Base-by-base conservation (phyloP, 2,888 invertebrate species). In the Trisateles emortualis region DNA sequence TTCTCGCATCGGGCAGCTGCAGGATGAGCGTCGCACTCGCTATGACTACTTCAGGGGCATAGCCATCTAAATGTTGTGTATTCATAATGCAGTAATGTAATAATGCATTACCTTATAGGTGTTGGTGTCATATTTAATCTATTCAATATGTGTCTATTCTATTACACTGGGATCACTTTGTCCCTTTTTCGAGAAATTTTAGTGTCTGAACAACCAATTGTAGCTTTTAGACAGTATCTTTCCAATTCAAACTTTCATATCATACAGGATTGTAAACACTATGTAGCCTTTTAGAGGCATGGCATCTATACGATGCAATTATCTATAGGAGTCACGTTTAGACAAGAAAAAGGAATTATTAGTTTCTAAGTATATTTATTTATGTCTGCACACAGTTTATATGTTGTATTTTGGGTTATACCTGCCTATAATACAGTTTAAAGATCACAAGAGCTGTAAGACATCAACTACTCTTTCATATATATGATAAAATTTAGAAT, bases 1-100 rank as follows among this genome's bases (percentile, higher is more conserved):
- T 81, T 93, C 94, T 43, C 94, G 94, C 67, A 94, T 96, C 39
- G 94, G 94, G 0, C 94, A 94, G 67, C 87, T 96, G 65, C 95
- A 96, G 62, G 95, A 96, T 65, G 94, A 94, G 78, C 89, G 95
- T 35, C 80, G 86, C 33, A 69, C 74, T 52, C 83, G 83, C 9
- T 88, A 94, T 86, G 86, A 86, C 64, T 90, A 89, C 52, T 77
- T 91, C 30, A 83, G 81, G 54, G 76, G 86, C 24, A 79, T 89
- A 52, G 84, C 85, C 29, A 74, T 83, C 9, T 81, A 72, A 73
- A 39, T 52, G 1, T 0, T n/a, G 9, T 24, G 2, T 14, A 6
- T 19, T 11, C 9, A n/a, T n/a, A n/a, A n/a, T n/a, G n/a, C n/a
- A n/a, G n/a, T 2, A 33, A 16, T 32, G 8, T 17, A 24, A 3